Conservation (phyloP, 2,797 vertebrate species). For the Sandelia bainsii region DNA sequence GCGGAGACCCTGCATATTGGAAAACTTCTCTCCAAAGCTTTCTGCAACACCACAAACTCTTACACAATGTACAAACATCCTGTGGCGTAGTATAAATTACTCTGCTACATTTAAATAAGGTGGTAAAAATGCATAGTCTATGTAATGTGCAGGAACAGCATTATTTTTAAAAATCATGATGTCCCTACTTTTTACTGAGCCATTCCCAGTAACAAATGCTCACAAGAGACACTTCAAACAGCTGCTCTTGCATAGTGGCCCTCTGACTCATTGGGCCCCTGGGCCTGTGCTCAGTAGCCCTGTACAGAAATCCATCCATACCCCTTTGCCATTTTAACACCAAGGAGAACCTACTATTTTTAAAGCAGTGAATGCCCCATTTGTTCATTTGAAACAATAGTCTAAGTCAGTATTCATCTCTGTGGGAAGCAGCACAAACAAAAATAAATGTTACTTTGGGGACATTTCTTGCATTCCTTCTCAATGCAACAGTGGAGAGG, state of each 20-base stretch:
- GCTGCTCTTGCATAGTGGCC: background rate
- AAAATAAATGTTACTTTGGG: slow-evolving; percentile 27
- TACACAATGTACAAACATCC: too few relatives aligned
- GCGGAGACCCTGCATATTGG: too few relatives aligned
- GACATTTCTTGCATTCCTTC: slow-evolving; percentile 47
- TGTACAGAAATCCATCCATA: slow-evolving; percentile 1
- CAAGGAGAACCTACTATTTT: background rate
- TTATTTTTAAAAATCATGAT: background rate
- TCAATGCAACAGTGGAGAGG: slow-evolving; percentile 12
- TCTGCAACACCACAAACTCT: too few relatives aligned
- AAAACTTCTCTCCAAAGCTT: too few relatives aligned
- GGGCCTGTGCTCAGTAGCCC: background rate
- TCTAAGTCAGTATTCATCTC: slow-evolving; percentile 20
- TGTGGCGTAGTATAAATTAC: background rate
- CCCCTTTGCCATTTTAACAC: background rate
- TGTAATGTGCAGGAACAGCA: too few relatives aligned
- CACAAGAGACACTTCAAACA: background rate
- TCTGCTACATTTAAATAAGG: background rate
- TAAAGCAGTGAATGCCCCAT: slow-evolving; percentile 16
- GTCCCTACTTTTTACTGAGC: background rate
- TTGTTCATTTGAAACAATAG: slow-evolving; percentile 37
- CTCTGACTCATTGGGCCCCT: background rate
- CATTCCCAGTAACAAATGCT: background rate
- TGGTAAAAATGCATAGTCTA: background rate
- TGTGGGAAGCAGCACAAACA: slow-evolving; percentile 33